Base-by-base conservation (phyloP, 2,113 vertebrate species). In the Cichladusa arquata region DNA sequence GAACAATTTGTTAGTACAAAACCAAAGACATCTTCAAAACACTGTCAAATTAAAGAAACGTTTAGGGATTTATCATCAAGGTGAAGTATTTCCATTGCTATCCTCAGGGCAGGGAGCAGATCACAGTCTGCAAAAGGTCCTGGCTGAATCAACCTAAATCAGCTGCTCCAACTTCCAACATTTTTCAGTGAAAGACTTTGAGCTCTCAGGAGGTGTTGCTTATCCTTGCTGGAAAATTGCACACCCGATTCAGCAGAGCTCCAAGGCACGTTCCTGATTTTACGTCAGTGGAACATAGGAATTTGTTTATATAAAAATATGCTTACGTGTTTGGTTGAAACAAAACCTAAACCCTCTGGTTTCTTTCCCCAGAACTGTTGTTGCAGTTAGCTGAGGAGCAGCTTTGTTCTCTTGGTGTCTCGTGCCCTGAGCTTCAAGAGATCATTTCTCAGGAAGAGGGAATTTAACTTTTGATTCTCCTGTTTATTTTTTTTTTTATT, bases 1-100 rank as follows among this genome's bases (percentile, higher is more conserved):
- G 62, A 74, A 87, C 33, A 89, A 38, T n/a, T 78, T 92, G 84
- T 91, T 91, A 89, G 23, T 90, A 85, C 45, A 80, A 85, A 92
- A 80, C 28, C 50, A 69, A 67, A 70, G 50, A 53, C 40, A 54
- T 36, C 56, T 81, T 91, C 66, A 79, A 95, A 95, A 97, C 77
- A 76, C 9, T 81, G 48, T 60, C 70, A 92, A 48, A 72, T 82
- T 76, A 60, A 83, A 92, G 61, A 76, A 91, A 79, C 0, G 0
- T 48, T 90, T 40, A 48, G 48, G 19, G 31, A 84, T 86, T 91
- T 86, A 54, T 83, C 67, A 71, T 47, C n/a, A 60, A 89, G 25
- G 53, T 73, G 62, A 92, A 82, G 33, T 29, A 29, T 95, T 94
- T 91, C 84, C 66, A 80, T 34, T 61, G 78, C 34, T 82, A 0